Conservation (phyloP, 1,140 invertebrate genomes). For the Trachymyrmex cornetzi region DNA sequence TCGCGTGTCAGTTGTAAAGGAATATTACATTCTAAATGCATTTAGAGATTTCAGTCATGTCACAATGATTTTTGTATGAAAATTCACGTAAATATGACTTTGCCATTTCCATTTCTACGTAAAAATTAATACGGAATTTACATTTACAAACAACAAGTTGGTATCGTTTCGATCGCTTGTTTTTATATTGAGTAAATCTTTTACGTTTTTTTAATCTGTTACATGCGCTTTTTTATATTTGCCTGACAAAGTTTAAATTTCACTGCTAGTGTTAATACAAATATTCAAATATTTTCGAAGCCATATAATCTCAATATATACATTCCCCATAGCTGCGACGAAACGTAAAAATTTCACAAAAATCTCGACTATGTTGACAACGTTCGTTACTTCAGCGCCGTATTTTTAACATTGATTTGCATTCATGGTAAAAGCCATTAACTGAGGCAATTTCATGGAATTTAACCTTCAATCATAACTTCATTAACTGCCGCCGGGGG, state of each 20-base stretch:
- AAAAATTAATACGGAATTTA: not conserved
- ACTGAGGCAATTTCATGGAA: constrained; percentile 84
- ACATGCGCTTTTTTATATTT: not conserved
- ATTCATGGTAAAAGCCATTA: constrained; percentile 74
- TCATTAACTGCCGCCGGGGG: constrained; percentile 80
- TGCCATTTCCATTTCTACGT: not conserved
- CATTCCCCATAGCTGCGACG: not conserved
- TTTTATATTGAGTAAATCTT: constrained; percentile 4
- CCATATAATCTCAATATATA: constrained; percentile 23
- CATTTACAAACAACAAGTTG: not conserved
- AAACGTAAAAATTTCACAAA: constrained; percentile 7
- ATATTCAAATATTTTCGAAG: constrained; percentile 37
- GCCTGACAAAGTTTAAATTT: not conserved
- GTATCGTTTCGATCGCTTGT: not conserved
- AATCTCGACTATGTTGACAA: constrained; percentile 11
- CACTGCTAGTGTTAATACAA: constrained; percentile 15
- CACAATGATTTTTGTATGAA: not conserved
- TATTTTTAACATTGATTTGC: constrained; percentile 74
- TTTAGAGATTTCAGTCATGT: not conserved
- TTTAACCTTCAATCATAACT: constrained; percentile 86
- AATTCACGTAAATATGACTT: not conserved
- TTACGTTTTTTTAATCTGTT: not conserved
- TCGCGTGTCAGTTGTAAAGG: not conserved
- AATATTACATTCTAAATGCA: not conserved
- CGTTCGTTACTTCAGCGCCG: not conserved